Conservation (phyloP, 2,797 vertebrate genomes). For the Sebastes glaucus region DNA sequence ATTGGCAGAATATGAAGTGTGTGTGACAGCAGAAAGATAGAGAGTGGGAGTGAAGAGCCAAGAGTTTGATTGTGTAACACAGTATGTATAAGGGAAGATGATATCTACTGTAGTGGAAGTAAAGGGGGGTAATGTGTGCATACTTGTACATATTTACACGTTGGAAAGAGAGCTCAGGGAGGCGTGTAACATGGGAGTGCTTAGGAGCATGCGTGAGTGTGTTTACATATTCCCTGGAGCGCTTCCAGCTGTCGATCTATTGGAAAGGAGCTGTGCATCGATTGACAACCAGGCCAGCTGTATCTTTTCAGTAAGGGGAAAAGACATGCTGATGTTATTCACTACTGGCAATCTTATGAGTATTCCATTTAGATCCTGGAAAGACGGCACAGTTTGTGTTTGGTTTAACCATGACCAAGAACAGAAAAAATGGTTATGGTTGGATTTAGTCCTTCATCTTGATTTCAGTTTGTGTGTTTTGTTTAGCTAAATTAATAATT, state of each 20-base stretch:
- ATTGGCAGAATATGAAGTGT: neutral
- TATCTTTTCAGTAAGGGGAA: constrained; percentile 26
- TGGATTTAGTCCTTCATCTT: neutral
- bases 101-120: constrained; percentile 7
- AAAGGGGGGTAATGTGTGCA: neutral
- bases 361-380: neutral
- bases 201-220: constrained; percentile 16
- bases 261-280: constrained; percentile 33
- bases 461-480: neutral
- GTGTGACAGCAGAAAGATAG: neutral
- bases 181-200: constrained; percentile 35
- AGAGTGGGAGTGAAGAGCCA: constrained; percentile 5
- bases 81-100: neutral
- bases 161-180: constrained; percentile 3
- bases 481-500: neutral
- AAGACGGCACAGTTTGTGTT: neutral
- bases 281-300: constrained; percentile 51
- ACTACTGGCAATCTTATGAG: neutral
- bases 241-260: constrained; percentile 53
- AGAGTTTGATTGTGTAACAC: constrained; percentile 23
- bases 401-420: neutral
- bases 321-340: constrained; percentile 16
- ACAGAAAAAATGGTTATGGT: neutral
- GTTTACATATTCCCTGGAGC: constrained; percentile 56
- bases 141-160: neutral